Percentiles rank a stretch among this genome's conserved stretches.
Conservation (phyloP, 1,140 invertebrate genomes). For the Drosophila miranda region DNA sequence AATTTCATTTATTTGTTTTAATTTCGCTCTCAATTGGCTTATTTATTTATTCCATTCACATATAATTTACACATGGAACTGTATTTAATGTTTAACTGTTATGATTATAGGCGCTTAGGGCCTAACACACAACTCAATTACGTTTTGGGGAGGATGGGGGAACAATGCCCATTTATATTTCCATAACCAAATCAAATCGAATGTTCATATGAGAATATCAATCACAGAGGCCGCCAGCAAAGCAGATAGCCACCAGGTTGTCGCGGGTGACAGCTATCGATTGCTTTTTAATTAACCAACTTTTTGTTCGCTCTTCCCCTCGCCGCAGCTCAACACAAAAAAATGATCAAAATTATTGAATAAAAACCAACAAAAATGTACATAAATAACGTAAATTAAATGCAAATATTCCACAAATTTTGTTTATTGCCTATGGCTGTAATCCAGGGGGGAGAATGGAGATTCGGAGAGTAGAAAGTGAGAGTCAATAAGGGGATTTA, state of each 20-base stretch:
- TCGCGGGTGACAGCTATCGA: constrained; percentile 56
- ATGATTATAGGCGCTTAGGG: constrained; percentile 11
- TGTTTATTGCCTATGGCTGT: constrained; percentile 68
- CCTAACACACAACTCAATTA: constrained; percentile 49
- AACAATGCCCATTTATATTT: not conserved
- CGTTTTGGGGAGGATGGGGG: not conserved
- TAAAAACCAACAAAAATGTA: constrained; percentile 50
- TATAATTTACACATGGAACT: constrained; percentile 4
- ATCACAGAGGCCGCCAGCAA: constrained; percentile 4
- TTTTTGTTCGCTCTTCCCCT: constrained; percentile 51
- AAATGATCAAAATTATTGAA: constrained; percentile 64
- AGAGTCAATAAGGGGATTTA: constrained; percentile 36
- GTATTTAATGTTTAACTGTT: constrained; percentile 19
- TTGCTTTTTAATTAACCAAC: constrained; percentile 74
- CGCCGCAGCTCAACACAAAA: constrained; percentile 20
- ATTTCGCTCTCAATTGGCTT: constrained; percentile 38
- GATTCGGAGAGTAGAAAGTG: constrained; percentile 16
- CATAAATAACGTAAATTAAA: constrained; percentile 72
- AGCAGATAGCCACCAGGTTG: constrained; percentile 32
- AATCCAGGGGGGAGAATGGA: constrained; percentile 13
- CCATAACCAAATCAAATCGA: too few species aligned
- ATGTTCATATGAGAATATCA: constrained; percentile 24
- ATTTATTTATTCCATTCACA: constrained; percentile 25
- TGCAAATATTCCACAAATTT: constrained; percentile 62
- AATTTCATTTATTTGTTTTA: constrained; percentile 49